Evolutionary conservation across 2,113 vertebrate species (phyloP).

Genomic region (Antechinus stuartii): DNA sequence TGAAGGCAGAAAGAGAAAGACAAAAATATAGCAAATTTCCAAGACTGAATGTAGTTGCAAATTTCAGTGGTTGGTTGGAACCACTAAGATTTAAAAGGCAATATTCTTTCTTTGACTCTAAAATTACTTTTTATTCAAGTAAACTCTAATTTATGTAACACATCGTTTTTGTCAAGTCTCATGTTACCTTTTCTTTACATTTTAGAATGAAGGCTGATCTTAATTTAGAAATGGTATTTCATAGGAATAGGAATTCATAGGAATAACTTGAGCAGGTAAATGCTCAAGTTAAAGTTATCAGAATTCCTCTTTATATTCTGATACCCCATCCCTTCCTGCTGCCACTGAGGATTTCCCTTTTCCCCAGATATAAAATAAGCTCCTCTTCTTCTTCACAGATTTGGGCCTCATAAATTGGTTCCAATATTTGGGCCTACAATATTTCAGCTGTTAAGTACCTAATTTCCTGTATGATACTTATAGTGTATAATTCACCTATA

Average conservation of each 20-base stretch:
- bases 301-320: neutral
- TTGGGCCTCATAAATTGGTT: neutral
- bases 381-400: neutral
- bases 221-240: neutral
- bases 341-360: neutral
- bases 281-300: neutral
- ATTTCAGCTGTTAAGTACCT: neutral
- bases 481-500: neutral
- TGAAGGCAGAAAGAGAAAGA: neutral
- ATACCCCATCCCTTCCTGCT: neutral
- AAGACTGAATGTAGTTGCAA: neutral
- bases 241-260: neutral
- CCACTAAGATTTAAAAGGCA: neutral
- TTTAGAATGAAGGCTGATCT: constrained; percentile 18
- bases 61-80: neutral
- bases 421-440: neutral
- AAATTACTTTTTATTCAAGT: constrained; percentile 33
- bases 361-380: neutral
- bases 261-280: too few species aligned
- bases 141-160: constrained; percentile 12
- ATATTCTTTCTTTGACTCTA: neutral
- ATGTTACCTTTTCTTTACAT: neutral
- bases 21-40: neutral
- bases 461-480: neutral
- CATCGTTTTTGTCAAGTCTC: constrained; percentile 5